Evolutionary conservation across 2,888 invertebrate genomes (phyloP).

Genomic region (Adineta ricciae): DNA sequence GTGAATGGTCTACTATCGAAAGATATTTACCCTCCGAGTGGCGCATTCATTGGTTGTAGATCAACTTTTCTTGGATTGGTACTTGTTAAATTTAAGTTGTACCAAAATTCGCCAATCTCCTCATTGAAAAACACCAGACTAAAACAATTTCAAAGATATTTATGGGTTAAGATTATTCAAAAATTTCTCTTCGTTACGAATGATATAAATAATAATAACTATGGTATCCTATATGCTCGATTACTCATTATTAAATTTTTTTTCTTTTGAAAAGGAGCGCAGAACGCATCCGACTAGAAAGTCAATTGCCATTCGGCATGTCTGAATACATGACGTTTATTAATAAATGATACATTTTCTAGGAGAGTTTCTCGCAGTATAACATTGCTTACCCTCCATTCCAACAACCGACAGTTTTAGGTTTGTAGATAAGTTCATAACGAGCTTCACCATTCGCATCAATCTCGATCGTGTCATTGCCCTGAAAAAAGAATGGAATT

Average conservation of each 20-base stretch:
- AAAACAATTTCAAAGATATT: neutral
- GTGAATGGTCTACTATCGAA: neutral
- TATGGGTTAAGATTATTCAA: neutral
- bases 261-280: neutral
- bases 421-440: slow-evolving; percentile 45
- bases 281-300: neutral
- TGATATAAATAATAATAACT: neutral
- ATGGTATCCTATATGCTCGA: neutral
- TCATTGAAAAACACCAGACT: slow-evolving; percentile 47
- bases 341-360: neutral
- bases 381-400: slow-evolving; percentile 42
- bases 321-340: neutral
- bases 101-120: slow-evolving; percentile 50
- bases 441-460: slow-evolving; percentile 38
- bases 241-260: neutral
- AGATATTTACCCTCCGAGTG: slow-evolving; percentile 44
- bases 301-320: neutral
- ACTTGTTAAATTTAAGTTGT: slow-evolving; percentile 43
- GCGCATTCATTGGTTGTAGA: slow-evolving; percentile 46
- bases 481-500: neutral
- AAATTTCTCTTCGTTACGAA: neutral
- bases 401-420: slow-evolving; percentile 43
- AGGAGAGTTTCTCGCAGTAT: neutral
- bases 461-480: slow-evolving; percentile 27
- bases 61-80: slow-evolving; percentile 43